Evolutionary conservation across 2,113 vertebrate genomes (phyloP), one percentile per base, ranked within the genome.

Genomic region (Canis aureus): DNA sequence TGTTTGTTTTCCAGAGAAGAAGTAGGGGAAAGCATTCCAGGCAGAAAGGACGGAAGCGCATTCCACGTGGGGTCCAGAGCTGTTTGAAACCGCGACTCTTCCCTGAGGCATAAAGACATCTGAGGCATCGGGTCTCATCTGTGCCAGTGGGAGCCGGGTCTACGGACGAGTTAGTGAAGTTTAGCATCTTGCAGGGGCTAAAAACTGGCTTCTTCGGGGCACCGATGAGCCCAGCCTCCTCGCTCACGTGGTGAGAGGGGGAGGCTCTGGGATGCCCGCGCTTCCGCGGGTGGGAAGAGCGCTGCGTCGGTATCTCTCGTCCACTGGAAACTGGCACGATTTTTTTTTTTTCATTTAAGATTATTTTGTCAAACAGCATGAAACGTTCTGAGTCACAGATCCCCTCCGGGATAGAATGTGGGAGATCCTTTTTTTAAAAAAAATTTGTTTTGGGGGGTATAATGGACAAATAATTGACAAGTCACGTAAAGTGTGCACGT

Each of bases 171-270:
- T 55, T 29, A 83, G 23, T 79, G 89, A 96, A 91, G 43, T 43
- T 43, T 95, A 93, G 43, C 23, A 88, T 89, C 82, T 94, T 91
- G 2, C 55, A 69, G 73, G 32, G 83, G 43, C 91, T 76, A 85
- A 88, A 95, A 94, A 93, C 62, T 89, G 17, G 25, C 67, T 94
- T 94, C 29, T 79, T 83, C 83, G 35, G 51, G 57, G 95, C 53
- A 71, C 20, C 97, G 96, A 97, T 95, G 96, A 89, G 74, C 38
- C 17, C 53, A 95, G 60, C 9, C 38, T 92, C 88, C 23, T 95
- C 53, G 53, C 53, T 91, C 55, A 22, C 11, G 53, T 25, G 23
- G 73, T 67, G 16, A 93, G 85, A 91, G 76, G n/a, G 80, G 7
- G 59, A 60, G 35, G 53, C 35, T 76, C 38, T 82, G 74, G 43